phyloP scores from a whole-genome alignment of 2,797 vertebrate genomes.

The Sebastes dallii region DNA sequence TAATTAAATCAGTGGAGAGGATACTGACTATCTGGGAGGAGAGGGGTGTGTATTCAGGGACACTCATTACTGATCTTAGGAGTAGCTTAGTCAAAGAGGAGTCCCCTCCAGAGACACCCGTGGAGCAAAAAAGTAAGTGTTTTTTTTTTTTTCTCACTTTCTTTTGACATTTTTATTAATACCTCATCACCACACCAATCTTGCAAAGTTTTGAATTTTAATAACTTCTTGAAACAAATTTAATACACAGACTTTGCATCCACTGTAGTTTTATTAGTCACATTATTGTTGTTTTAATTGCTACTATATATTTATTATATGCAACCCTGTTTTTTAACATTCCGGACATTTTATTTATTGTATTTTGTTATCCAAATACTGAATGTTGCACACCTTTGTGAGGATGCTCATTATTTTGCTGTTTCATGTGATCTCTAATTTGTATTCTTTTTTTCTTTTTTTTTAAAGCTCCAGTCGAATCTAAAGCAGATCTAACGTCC shows the following conservation, averaged over 20 bases:
- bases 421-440: background rate
- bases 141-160: background rate
- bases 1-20: constrained; percentile 90
- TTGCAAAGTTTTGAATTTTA: background rate
- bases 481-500: constrained; percentile 90
- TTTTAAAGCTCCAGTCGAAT: constrained; percentile 84
- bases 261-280: background rate
- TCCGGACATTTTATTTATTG: background rate
- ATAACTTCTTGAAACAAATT: background rate
- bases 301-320: background rate
- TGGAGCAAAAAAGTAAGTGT: constrained; percentile 73
- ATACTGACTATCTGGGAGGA: constrained; percentile 98
- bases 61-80: constrained; percentile 88
- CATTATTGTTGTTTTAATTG: background rate
- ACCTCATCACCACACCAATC: background rate
- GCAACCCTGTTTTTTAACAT: background rate
- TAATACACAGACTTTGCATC: background rate
- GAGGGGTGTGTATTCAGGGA: constrained; percentile 91
- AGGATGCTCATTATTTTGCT: background rate
- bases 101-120: constrained; percentile 74
- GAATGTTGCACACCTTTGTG: background rate
- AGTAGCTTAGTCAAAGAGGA: constrained; percentile 86
- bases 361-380: background rate
- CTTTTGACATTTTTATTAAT: background rate
- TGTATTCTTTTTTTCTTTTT: background rate